phyloP scores from a whole-genome alignment of 2,888 invertebrate genomes.

The Tupiocoris notatus region DNA sequence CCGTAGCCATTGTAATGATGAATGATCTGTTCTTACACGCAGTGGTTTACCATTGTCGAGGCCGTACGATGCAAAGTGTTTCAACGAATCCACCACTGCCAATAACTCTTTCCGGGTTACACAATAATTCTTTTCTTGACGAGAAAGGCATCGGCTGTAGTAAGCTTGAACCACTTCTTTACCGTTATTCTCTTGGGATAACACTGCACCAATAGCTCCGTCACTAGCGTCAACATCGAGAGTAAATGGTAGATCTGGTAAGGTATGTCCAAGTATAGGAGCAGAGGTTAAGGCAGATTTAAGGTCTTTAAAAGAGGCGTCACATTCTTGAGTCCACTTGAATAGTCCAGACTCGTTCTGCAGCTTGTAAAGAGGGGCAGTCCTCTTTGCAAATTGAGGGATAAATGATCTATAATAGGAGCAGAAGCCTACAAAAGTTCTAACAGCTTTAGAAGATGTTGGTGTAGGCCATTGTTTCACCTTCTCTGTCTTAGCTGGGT shows the following conservation, averaged over 20 bases:
- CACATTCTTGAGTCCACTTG: slow-evolving; percentile 25
- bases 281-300: slow-evolving; percentile 25
- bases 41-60: slow-evolving; percentile 8
- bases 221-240: slow-evolving; percentile 19
- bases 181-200: not conserved
- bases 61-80: slow-evolving; percentile 9
- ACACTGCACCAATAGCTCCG: slow-evolving; percentile 7
- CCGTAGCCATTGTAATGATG: slow-evolving; percentile 19
- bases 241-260: not conserved
- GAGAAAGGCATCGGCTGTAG: slow-evolving; percentile 9
- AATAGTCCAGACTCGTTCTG: not conserved
- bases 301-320: slow-evolving; percentile 35
- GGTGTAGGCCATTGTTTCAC: not conserved
- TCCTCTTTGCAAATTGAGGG: not conserved
- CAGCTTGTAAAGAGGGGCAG: not conserved
- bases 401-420: slow-evolving; percentile 18
- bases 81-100: not conserved
- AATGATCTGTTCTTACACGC: slow-evolving; percentile 13
- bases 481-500: not conserved
- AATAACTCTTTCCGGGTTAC: slow-evolving; percentile 14
- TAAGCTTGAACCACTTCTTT: slow-evolving; percentile 1
- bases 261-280: slow-evolving; percentile 20
- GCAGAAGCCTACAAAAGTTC: not conserved
- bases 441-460: not conserved
- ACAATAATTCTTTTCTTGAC: slow-evolving; percentile 16